A percentile compares a stretch with the other conserved stretches of the same genome.
phyloP scores from a whole-genome alignment of 2,797 vertebrate genomes.

The Champsocephalus gunnari region DNA sequence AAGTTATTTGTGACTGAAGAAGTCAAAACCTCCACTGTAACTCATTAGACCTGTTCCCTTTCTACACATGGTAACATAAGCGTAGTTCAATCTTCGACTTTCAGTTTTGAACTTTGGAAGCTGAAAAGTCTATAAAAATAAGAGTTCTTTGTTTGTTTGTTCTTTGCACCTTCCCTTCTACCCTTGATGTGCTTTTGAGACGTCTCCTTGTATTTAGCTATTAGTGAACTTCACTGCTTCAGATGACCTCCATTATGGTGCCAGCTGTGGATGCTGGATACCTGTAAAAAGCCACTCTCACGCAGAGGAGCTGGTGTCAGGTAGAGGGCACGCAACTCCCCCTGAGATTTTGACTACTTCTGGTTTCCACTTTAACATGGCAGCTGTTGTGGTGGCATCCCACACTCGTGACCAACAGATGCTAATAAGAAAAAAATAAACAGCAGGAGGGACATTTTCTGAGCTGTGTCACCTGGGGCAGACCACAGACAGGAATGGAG shows the following conservation, averaged over 20 bases:
- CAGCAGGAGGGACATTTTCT: constrained; percentile 32
- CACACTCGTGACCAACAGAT: constrained; percentile 56
- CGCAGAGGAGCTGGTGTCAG: constrained; percentile 36
- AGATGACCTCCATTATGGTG: constrained; percentile 40
- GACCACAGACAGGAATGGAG: constrained; percentile 43
- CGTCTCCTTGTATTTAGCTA: constrained; percentile 6
- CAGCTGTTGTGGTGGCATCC: constrained; percentile 66
- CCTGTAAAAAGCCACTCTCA: constrained; percentile 24
- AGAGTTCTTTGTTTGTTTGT: background rate
- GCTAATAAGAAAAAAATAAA: constrained; percentile 62
- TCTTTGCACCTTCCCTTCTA: background rate
- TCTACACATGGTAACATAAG: no score
- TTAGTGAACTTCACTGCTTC: constrained; percentile 22
- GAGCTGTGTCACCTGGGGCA: constrained; percentile 52
- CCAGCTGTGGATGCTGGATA: constrained; percentile 41
- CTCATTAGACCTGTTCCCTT: no score
- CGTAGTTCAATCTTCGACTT: background rate
- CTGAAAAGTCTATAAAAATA: background rate
- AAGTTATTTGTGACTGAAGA: no score
- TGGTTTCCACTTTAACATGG: constrained; percentile 52
- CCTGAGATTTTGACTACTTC: constrained; percentile 34
- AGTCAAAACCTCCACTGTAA: no score
- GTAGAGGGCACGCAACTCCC: constrained; percentile 45
- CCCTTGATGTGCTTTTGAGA: background rate
- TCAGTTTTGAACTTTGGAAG: background rate